Percentiles rank a stretch among this genome's conserved stretches.
Conservation (phyloP, 2,888 invertebrate species). For the Callinectes sapidus region DNA sequence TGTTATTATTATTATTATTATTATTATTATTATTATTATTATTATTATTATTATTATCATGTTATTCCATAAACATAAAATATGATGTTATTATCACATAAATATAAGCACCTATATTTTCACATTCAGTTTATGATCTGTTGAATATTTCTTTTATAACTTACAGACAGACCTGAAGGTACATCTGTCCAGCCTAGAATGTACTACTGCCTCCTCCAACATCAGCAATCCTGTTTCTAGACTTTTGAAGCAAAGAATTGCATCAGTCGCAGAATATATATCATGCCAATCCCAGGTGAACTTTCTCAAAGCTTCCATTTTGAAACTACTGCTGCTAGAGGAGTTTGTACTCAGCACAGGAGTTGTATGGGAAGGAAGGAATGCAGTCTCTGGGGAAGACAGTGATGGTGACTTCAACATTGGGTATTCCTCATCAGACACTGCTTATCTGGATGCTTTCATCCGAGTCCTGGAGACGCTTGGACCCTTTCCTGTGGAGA, state of each 20-base stretch:
- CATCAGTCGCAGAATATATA: constrained; percentile 59
- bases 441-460: constrained; percentile 61
- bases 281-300: constrained; percentile 64
- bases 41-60: no score
- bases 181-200: constrained; percentile 60
- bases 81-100: background rate
- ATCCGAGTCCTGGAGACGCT: constrained; percentile 54
- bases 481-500: constrained; percentile 63
- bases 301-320: constrained; percentile 61
- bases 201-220: constrained; percentile 45
- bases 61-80: no score
- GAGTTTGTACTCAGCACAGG: constrained; percentile 66
- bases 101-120: background rate
- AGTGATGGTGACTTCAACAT: constrained; percentile 55
- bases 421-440: constrained; percentile 59
- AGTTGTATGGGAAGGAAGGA: constrained; percentile 50
- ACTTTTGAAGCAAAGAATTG: constrained; percentile 57
- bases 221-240: constrained; percentile 62
- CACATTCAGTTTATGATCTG: background rate
- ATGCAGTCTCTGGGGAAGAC: constrained; percentile 10
- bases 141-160: constrained; percentile 3
- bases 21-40: no score
- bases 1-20: no score
- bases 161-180: constrained; percentile 52
- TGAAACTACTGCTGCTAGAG: constrained; percentile 58